phyloP scores from a whole-genome alignment of 2,888 invertebrate species.

The Polylopha cassiicola region DNA sequence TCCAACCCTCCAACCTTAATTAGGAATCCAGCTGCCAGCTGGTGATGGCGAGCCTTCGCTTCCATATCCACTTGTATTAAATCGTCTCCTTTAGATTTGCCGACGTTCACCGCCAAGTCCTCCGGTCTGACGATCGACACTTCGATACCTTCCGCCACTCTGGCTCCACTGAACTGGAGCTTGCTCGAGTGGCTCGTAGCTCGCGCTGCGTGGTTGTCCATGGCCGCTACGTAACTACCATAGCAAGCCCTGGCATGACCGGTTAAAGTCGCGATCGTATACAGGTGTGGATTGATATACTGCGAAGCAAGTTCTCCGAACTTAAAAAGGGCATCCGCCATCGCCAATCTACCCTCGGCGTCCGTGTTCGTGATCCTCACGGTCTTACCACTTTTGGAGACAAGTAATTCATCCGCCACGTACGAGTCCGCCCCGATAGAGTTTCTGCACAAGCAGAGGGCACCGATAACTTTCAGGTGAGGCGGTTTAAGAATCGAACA shows the following conservation, averaged over 20 bases:
- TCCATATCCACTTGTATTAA: slow-evolving; percentile 72
- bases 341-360: slow-evolving; percentile 93
- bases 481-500: slow-evolving; percentile 83
- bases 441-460: slow-evolving; percentile 89
- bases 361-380: slow-evolving; percentile 93
- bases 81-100: slow-evolving; percentile 88
- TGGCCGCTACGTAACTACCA: slow-evolving; percentile 82
- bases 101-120: slow-evolving; percentile 80
- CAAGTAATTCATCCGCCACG: slow-evolving; percentile 90
- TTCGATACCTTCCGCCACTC: slow-evolving; percentile 85
- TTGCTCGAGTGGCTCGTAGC: slow-evolving; percentile 75
- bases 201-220: slow-evolving; percentile 84
- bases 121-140: slow-evolving; percentile 83
- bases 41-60: slow-evolving; percentile 65
- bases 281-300: slow-evolving; percentile 88
- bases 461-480: slow-evolving; percentile 85
- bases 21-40: slow-evolving; percentile 79
- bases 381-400: slow-evolving; percentile 86
- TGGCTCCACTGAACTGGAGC: slow-evolving; percentile 82
- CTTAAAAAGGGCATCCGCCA: slow-evolving; percentile 86
- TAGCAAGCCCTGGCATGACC: slow-evolving; percentile 84
- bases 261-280: slow-evolving; percentile 91
- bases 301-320: slow-evolving; percentile 72
- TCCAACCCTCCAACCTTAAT: slow-evolving; percentile 88
- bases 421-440: slow-evolving; percentile 90